Conservation (phyloP, 2,113 vertebrate genomes). For the Pluvialis apricaria region DNA sequence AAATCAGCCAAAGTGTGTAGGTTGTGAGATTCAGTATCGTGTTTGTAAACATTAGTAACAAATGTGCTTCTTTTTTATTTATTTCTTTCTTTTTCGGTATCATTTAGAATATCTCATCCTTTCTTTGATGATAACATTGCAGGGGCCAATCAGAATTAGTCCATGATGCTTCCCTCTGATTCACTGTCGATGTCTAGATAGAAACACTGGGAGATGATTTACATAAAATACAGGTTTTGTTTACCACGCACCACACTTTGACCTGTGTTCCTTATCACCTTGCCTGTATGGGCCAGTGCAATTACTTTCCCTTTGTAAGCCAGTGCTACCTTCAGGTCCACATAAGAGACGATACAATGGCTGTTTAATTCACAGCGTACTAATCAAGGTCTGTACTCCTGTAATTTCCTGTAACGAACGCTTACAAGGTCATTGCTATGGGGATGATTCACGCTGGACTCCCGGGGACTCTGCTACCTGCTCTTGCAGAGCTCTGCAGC, state of each 20-base stretch:
- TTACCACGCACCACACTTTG: neutral
- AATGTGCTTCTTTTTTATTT: neutral
- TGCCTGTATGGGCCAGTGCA: neutral
- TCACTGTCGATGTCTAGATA: neutral
- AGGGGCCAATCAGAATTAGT: neutral
- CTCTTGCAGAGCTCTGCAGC: constrained; percentile 12
- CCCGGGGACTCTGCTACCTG: neutral
- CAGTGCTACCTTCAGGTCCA: neutral
- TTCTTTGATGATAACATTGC: neutral
- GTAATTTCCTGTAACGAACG: neutral
- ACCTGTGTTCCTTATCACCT: neutral
- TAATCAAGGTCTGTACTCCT: neutral
- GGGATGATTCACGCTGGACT: neutral
- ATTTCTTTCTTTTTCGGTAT: neutral
- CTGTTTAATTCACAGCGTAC: neutral
- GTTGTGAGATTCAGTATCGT: neutral
- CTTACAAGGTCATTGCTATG: neutral
- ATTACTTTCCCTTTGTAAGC: too few relatives aligned
- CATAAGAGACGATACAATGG: accelerated
- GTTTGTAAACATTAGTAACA: neutral
- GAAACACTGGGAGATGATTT: neutral
- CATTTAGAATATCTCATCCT: neutral
- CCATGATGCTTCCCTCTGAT: neutral
- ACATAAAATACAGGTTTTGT: neutral
- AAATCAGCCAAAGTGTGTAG: neutral